These are phyloP conservation scores for Keiferia lycopersicella DNA, from an alignment of 2,888 invertebrate genomes.

Conservation along the genomic window DNA sequence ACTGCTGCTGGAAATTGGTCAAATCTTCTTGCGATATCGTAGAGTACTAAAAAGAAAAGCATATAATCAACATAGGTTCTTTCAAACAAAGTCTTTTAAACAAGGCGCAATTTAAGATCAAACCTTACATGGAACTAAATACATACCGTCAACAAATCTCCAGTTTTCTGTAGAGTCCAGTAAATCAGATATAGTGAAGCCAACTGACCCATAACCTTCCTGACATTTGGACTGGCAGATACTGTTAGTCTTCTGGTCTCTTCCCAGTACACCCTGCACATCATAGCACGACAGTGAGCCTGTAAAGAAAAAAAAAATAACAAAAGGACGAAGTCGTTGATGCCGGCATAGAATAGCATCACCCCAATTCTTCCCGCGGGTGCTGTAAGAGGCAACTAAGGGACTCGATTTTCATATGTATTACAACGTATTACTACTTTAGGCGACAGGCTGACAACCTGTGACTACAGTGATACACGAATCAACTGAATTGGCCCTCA, in stretches of 20 bases:
- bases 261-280: conserved; percentile 86
- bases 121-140: background rate
- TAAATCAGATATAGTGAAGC: conserved; percentile 88
- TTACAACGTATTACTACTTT: too few relatives aligned
- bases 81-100: background rate
- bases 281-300: conserved; percentile 91
- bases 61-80: background rate
- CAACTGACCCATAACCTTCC: conserved; percentile 84
- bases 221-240: conserved; percentile 81
- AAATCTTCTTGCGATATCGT: conserved; percentile 72
- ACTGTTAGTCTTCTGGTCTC: conserved; percentile 72
- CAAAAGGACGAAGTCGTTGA: too few relatives aligned
- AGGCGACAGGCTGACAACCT: too few relatives aligned
- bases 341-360: too few relatives aligned
- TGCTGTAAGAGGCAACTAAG: too few relatives aligned
- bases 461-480: too few relatives aligned
- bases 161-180: conserved; percentile 87
- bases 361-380: too few relatives aligned
- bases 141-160: conserved; percentile 88
- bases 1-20: conserved; percentile 80
- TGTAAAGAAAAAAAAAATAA: conserved; percentile 58
- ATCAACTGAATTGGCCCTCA: too few relatives aligned
- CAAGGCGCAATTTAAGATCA: background rate
- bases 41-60: conserved; percentile 80
- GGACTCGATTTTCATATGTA: too few relatives aligned